Evolutionary conservation across 2,888 invertebrate genomes (phyloP).

Genomic region (Apodemia duryi): DNA sequence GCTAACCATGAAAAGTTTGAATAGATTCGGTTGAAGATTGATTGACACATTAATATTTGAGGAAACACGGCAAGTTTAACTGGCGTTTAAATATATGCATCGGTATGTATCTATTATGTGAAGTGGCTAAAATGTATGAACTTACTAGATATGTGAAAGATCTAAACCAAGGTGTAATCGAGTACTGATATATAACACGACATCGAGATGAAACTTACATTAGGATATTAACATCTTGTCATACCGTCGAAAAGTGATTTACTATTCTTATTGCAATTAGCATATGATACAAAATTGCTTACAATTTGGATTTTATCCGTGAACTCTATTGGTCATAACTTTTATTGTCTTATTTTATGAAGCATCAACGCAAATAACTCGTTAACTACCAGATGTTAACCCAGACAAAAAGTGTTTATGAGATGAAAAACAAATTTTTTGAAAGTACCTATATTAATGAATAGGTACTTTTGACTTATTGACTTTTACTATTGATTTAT

Average conservation of each 20-base stretch:
- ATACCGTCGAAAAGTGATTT: not conserved
- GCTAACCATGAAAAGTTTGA: too few species aligned
- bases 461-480: too few species aligned
- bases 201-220: slow-evolving; percentile 3
- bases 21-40: too few species aligned
- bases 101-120: too few species aligned
- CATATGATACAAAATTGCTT: not conserved
- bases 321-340: slow-evolving; percentile 25
- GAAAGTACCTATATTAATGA: too few species aligned
- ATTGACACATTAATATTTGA: too few species aligned
- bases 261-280: not conserved
- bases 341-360: slow-evolving; percentile 42
- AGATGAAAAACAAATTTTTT: too few species aligned
- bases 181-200: not conserved
- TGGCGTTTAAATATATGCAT: too few species aligned
- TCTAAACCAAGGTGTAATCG: not conserved
- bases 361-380: slow-evolving; percentile 33
- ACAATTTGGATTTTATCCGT: not conserved
- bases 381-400: slow-evolving; percentile 38
- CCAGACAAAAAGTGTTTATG: not conserved
- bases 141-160: too few species aligned
- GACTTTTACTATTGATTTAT: too few species aligned
- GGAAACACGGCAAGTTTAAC: too few species aligned
- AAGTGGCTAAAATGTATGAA: too few species aligned
- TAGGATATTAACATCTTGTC: not conserved